phyloP scores from a whole-genome alignment of 2,113 vertebrate species.

The Eurystomus gularis region DNA sequence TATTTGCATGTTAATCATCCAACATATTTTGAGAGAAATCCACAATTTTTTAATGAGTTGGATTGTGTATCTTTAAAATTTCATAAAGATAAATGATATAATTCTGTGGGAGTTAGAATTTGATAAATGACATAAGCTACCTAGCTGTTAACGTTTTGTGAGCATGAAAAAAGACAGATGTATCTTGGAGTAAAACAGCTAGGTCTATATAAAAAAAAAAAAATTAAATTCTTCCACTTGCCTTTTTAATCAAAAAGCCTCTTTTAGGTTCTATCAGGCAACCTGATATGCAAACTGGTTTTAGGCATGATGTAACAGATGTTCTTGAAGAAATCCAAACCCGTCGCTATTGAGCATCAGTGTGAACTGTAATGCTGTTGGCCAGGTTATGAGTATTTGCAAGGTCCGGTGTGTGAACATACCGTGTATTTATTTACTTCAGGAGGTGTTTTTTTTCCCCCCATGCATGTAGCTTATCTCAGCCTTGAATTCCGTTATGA shows the following conservation, averaged over 20 bases:
- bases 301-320: background rate
- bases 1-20: background rate
- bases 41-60: background rate
- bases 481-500: background rate
- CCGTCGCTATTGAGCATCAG: rapidly evolving
- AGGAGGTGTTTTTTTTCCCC: background rate
- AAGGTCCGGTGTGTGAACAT: background rate
- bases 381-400: background rate
- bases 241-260: background rate
- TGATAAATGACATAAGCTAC: background rate
- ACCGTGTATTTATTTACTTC: background rate
- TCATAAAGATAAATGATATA: background rate
- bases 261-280: background rate
- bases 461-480: rapidly evolving
- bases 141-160: background rate
- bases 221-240: background rate
- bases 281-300: background rate
- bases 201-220: background rate
- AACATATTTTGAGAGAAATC: background rate
- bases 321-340: background rate
- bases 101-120: background rate
- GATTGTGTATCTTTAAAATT: background rate
- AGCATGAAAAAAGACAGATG: background rate
- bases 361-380: background rate
- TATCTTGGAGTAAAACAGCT: background rate